Conservation (phyloP, 2,888 invertebrate species). For the Caenorhabditis parvicauda region DNA sequence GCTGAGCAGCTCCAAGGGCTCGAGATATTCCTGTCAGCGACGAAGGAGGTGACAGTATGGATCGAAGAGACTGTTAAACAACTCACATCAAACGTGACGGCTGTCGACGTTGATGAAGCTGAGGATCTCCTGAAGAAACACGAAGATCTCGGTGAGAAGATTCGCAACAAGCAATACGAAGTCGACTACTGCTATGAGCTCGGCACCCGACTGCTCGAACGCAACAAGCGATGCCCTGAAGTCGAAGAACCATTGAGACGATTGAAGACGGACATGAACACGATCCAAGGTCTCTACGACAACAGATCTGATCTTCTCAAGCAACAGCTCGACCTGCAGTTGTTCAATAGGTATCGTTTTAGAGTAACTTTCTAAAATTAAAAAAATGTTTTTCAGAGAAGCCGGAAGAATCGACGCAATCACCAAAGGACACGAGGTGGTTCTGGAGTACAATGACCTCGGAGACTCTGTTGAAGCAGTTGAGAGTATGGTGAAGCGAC, state of each 20-base stretch:
- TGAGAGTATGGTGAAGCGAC: constrained; percentile 85
- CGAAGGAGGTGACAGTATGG: constrained; percentile 40
- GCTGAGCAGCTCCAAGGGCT: constrained; percentile 88
- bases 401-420: constrained; percentile 95
- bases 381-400: too few relatives aligned
- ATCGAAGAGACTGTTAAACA: constrained; percentile 43
- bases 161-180: constrained; percentile 54
- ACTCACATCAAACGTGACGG: constrained; percentile 34
- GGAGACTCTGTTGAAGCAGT: constrained; percentile 72
- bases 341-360: too few relatives aligned
- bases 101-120: constrained; percentile 77
- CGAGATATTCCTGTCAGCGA: constrained; percentile 77
- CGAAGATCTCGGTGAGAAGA: constrained; percentile 79
- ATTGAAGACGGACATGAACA: constrained; percentile 31
- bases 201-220: constrained; percentile 68
- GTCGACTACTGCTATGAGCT: constrained; percentile 78
- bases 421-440: constrained; percentile 88
- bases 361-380: too few relatives aligned
- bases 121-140: constrained; percentile 85
- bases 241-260: constrained; percentile 38
- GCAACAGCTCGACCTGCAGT: constrained; percentile 81
- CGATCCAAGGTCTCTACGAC: constrained; percentile 65
- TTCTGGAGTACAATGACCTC: constrained; percentile 79
- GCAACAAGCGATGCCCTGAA: constrained; percentile 66
- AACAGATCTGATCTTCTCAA: constrained; percentile 80